These are phyloP conservation scores for Pogonomyrmex barbatus DNA, from an alignment of 1,140 invertebrate species.

Conservation along the genomic window DNA sequence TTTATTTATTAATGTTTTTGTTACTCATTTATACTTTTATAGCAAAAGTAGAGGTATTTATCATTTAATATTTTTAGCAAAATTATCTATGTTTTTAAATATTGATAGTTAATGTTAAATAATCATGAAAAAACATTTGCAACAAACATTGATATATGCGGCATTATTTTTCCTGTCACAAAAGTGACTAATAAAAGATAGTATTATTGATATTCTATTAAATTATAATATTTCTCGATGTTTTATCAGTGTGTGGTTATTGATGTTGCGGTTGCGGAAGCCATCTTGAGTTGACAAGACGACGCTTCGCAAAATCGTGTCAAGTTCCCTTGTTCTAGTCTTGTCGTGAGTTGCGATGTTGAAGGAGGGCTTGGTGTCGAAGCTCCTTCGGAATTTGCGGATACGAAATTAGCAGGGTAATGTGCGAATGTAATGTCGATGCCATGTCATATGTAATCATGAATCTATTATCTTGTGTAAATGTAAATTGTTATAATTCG, in stretches of 20 bases:
- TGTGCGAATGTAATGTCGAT: not conserved
- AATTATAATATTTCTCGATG: not conserved
- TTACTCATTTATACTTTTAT: too few species aligned
- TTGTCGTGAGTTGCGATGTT: not conserved
- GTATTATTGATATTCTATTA: not conserved
- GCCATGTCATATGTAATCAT: not conserved
- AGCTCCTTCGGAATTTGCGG: not conserved
- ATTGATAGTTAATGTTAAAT: not conserved
- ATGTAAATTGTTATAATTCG: slow-evolving; percentile 23
- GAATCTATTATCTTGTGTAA: not conserved
- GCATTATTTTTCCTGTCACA: not conserved
- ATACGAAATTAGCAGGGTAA: slow-evolving; percentile 39
- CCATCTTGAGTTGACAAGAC: slow-evolving; percentile 6
- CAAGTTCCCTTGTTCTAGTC: slow-evolving; percentile 39
- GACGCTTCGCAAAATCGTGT: slow-evolving; percentile 56
- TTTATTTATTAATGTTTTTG: too few species aligned
- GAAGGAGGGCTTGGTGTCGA: not conserved
- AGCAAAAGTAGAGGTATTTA: too few species aligned
- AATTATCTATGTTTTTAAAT: not conserved
- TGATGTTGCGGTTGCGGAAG: not conserved
- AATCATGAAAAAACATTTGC: not conserved
- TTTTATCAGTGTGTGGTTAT: not conserved
- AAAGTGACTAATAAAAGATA: not conserved
- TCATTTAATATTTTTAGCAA: not conserved
- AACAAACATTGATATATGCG: not conserved